Base-by-base conservation (phyloP, 1,140 invertebrate species). In the Drosophila quadrilineata region DNA sequence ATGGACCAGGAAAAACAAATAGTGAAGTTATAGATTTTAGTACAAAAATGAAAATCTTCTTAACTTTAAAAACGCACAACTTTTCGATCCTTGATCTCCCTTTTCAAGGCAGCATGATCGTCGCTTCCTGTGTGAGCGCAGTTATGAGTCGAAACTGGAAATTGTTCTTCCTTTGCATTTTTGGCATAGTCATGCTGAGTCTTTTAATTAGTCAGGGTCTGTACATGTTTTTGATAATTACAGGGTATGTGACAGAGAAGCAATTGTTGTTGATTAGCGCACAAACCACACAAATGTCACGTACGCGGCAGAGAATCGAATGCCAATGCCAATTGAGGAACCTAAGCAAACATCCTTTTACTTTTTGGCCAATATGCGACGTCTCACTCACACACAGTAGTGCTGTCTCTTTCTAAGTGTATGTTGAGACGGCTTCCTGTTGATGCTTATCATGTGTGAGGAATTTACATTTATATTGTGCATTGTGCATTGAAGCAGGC, bases 331-430 rank as follows among this genome's bases (percentile, higher is more conserved):
- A 54, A 54, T 54, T 54, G 52, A 43, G 52, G n/a, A n/a, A n/a
- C 77, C 76, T 84, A 80, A 82, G 73, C 62, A 82, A 82, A 82
- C 77, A 82, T 82, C 77, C 76, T 80, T 82, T 70, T 38, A 2
- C n/a, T 2, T 45, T 73, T 70, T 80, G 69, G 65, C 71, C 75
- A 77, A 74, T 57, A 24, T 33, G 17, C 38, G 5, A 31, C 5
- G 54, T 40, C 58, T 48, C n/a, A n/a, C n/a, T n/a, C n/a, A n/a
- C n/a, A n/a, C n/a, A n/a, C n/a, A n/a, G n/a, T n/a, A n/a, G n/a
- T n/a, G n/a, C n/a, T n/a, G n/a, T n/a, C 40, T 2, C 3, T 43
- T 3, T 3, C 0, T 6, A 14, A 3, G 14, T 9, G 36, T 10
- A 10, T 4, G 12, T 14, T n/a, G n/a, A n/a, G n/a, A n/a, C 36